phyloP scores from a whole-genome alignment of 92 coral and sea anemone species.

The Siderastrea siderea region DNA sequence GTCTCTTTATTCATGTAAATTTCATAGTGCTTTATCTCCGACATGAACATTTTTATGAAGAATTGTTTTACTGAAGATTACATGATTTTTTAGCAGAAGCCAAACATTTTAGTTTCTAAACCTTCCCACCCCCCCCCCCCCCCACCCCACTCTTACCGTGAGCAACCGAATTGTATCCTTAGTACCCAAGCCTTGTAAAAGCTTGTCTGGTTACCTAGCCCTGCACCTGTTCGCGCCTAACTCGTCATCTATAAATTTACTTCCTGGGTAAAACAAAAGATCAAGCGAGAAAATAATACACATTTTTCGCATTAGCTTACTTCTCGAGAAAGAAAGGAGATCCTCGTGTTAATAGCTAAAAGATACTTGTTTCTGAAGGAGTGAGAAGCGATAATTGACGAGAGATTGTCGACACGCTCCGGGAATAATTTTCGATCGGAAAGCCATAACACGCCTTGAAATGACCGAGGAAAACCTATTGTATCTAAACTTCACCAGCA shows the following conservation, averaged over 20 bases:
- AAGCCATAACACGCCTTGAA: neutral
- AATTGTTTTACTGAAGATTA: too few species aligned
- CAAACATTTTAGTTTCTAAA: neutral
- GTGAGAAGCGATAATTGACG: neutral
- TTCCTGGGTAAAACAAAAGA: slow-evolving; percentile 55
- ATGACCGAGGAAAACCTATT: slow-evolving; percentile 3
- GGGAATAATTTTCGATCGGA: neutral
- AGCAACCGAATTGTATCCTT: neutral
- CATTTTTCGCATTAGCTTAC: neutral
- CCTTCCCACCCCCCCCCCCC: neutral
- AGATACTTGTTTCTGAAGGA: neutral
- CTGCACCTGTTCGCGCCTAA: slow-evolving; percentile 49
- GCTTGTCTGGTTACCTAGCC: slow-evolving; percentile 28
- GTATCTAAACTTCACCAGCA: neutral
- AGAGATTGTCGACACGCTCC: slow-evolving; percentile 3
- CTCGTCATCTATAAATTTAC: slow-evolving; percentile 31
- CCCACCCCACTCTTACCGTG: neutral
- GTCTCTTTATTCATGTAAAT: too few species aligned
- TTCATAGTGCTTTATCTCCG: too few species aligned
- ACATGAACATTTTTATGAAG: too few species aligned
- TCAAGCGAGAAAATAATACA: slow-evolving; percentile 21
- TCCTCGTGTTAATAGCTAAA: neutral
- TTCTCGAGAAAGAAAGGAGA: neutral
- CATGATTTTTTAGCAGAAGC: too few species aligned
- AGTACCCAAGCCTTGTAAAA: neutral